Conservation (phyloP, 2,888 invertebrate genomes). For the Belgica antarctica region DNA sequence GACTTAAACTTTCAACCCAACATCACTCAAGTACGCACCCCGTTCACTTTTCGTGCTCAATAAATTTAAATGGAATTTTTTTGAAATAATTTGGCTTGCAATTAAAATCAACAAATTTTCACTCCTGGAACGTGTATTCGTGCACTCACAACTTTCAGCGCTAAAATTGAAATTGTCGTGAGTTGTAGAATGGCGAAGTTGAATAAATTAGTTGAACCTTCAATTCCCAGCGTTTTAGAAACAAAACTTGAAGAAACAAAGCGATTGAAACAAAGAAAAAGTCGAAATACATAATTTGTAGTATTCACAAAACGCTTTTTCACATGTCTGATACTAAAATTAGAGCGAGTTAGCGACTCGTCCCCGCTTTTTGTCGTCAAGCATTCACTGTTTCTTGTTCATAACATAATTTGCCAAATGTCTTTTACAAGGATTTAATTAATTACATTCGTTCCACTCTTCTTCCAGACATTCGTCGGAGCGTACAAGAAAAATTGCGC, state of each 20-base stretch:
- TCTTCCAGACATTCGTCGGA: slow-evolving; percentile 9
- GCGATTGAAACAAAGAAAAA: neutral
- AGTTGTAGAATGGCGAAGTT: neutral
- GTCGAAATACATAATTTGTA: slow-evolving; percentile 1
- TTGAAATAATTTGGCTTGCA: too few species aligned
- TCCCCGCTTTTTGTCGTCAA: neutral
- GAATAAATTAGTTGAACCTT: slow-evolving; percentile 7
- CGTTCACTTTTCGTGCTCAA: too few species aligned
- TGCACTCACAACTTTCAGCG: neutral
- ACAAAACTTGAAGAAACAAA: too few species aligned
- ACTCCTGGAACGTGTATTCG: neutral
- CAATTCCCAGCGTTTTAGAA: too few species aligned
- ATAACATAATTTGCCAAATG: slow-evolving; percentile 39
- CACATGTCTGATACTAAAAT: slow-evolving; percentile 4
- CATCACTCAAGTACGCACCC: too few species aligned
- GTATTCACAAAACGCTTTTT: neutral
- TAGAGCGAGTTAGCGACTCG: too few species aligned
- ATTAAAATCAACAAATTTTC: slow-evolving; percentile 5
- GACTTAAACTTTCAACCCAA: too few species aligned
- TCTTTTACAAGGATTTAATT: slow-evolving; percentile 39
- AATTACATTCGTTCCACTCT: slow-evolving; percentile 14
- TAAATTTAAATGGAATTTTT: neutral
- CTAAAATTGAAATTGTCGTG: neutral
- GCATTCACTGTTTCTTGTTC: neutral
- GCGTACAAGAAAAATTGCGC: neutral